phyloP scores from a whole-genome alignment of 2,113 vertebrate species.

The Tupaia chinensis region DNA sequence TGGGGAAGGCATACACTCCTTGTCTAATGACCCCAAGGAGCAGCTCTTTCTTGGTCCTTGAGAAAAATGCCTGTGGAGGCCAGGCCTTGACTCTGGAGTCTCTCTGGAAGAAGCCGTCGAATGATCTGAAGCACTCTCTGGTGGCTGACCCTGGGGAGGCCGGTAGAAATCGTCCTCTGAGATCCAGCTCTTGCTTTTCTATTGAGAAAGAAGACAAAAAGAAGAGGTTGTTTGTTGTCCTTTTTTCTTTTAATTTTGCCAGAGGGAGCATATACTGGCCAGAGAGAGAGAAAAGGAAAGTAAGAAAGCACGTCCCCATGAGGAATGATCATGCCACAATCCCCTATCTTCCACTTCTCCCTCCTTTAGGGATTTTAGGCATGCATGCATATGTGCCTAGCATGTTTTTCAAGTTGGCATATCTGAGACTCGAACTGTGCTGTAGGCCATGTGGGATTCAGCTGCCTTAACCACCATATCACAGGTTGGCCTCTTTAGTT shows the following conservation, averaged over 20 bases:
- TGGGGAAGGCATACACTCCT: constrained; percentile 4
- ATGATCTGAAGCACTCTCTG: not conserved
- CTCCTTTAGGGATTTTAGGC: too few relatives aligned
- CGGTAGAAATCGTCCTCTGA: constrained; percentile 96
- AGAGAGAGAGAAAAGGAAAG: too few relatives aligned
- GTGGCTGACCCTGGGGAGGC: constrained; percentile 73
- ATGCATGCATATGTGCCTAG: too few relatives aligned
- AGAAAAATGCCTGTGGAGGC: constrained; percentile 45
- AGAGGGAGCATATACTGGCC: too few relatives aligned
- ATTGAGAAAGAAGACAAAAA: constrained; percentile 21
- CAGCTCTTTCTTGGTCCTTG: constrained; percentile 61
- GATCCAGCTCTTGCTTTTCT: constrained; percentile 94
- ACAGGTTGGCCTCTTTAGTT: too few relatives aligned
- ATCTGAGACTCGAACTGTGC: too few relatives aligned
- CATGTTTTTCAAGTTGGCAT: too few relatives aligned
- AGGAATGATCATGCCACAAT: too few relatives aligned
- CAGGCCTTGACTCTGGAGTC: not conserved
- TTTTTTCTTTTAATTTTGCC: not conserved
- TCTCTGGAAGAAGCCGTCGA: not conserved
- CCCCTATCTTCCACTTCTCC: too few relatives aligned
- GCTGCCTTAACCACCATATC: too few relatives aligned
- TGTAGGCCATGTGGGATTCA: too few relatives aligned
- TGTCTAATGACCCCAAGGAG: constrained; percentile 67
- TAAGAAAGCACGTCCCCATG: too few relatives aligned
- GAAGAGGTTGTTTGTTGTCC: not conserved